Base-by-base conservation (phyloP, 2,888 invertebrate genomes). In the Argyresthia albistria region DNA sequence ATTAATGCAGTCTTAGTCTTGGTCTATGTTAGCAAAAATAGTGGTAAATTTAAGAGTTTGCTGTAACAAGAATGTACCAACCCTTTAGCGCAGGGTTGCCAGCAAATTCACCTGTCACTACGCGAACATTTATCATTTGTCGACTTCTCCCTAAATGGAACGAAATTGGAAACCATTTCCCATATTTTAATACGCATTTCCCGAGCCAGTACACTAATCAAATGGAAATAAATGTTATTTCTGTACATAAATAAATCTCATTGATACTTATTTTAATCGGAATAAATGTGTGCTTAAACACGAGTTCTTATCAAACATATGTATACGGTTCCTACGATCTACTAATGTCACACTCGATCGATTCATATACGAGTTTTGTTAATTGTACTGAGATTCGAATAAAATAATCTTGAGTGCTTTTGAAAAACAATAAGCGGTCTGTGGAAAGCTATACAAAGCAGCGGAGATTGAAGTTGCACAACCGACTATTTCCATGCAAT, bases 401-500 rank as follows among this genome's bases (percentile, higher is more conserved):
- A 73, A 75, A 71, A 78, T 73, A 81, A 84, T 80, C 80, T 73
- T 76, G 75, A 72, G 72, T 71, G 72, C 77, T 79, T 80, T 82
- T 75, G 80, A 80, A 81, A 83, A 87, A 86, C 86, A 86, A 87
- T 87, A 87, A 82, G 76, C 76, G 81, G 77, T 70, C 76, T 73
- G 67, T 69, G 70, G 79, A 70, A 76, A 76, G 76, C 80, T 80
- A 80, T 76, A 80, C 79, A 77, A 80, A 81, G 80, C 79, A 65
- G 70, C 76, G 76, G 73, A 76, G 80, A 79, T 84, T 86, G 83
- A 79, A 86, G 80, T 83, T 84, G 86, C 82, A 84, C 80, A 76
- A 73, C 75, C 70, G 80, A 77, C 82, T 78, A 83, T 86, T 81
- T 84, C 83, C 83, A 84, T 87, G 86, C 86, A 84, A 86, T 86